phyloP scores from a whole-genome alignment of 2,113 vertebrate genomes.

The Sebastes fasciatus region DNA sequence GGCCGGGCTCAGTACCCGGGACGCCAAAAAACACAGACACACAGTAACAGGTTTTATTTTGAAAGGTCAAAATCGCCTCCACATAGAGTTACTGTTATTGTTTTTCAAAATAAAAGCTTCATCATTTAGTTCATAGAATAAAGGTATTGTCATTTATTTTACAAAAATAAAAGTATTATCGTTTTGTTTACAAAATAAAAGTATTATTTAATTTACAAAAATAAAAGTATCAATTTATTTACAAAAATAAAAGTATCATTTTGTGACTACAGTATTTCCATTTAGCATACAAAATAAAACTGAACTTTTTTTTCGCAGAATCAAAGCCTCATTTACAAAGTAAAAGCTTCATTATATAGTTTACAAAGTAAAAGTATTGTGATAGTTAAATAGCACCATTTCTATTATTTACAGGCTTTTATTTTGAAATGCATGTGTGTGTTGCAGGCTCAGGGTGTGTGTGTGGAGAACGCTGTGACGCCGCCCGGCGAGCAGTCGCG shows the following conservation, averaged over 20 bases:
- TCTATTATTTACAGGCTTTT: background rate
- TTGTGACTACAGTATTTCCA: background rate
- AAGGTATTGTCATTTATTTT: background rate
- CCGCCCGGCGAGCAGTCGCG: constrained; percentile 63
- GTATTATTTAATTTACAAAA: background rate
- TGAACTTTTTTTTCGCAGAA: too few species aligned
- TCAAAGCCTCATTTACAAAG: background rate
- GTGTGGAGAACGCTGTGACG: constrained; percentile 82
- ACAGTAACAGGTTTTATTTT: background rate
- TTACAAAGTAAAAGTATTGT: background rate
- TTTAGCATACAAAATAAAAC: background rate
- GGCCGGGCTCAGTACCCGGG: background rate
- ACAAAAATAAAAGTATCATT: background rate
- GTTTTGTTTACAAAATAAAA: background rate
- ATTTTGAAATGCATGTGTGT: constrained; percentile 21
- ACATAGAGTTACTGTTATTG: background rate
- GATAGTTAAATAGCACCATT: too few species aligned
- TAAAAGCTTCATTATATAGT: background rate
- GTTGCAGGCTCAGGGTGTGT: constrained; percentile 82
- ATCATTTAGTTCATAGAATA: background rate
- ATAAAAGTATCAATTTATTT: background rate
- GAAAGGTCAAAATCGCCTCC: background rate
- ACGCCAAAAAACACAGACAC: too few species aligned
- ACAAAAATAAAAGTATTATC: background rate
- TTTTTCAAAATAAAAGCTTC: constrained; percentile 14